phyloP scores from a whole-genome alignment of 92 coral and sea anemone genomes.

The Epizoanthus fatuus region DNA sequence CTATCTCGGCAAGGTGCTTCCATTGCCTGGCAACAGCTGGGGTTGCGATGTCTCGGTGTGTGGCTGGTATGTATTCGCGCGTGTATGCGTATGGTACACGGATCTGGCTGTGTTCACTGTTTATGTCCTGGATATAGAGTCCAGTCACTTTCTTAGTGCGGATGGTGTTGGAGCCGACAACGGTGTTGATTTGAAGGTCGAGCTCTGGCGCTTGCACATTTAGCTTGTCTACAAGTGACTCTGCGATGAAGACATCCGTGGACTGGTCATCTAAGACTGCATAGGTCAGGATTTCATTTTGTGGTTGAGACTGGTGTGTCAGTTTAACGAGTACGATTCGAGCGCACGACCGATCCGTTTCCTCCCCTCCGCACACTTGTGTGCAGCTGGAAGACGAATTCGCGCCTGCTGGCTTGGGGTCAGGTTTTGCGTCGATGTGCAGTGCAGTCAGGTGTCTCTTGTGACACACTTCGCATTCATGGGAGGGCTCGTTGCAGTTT shows the following conservation, averaged over 20 bases:
- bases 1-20: no score
- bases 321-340: slow-evolving; percentile 68
- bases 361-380: slow-evolving; percentile 75
- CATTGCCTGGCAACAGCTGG: no score
- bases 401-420: slow-evolving; percentile 15
- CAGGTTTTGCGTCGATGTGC: slow-evolving; percentile 1
- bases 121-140: slow-evolving; percentile 46
- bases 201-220: slow-evolving; percentile 40
- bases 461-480: slow-evolving; percentile 48
- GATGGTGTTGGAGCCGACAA: slow-evolving; percentile 63
- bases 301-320: slow-evolving; percentile 34
- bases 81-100: slow-evolving; percentile 36
- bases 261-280: slow-evolving; percentile 64
- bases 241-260: slow-evolving; percentile 52
- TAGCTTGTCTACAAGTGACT: slow-evolving; percentile 41
- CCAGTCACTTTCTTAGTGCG: slow-evolving; percentile 24
- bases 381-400: slow-evolving; percentile 62
- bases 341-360: slow-evolving; percentile 65
- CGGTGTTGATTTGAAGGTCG: slow-evolving; percentile 56
- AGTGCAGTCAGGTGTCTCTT: slow-evolving; percentile 68
- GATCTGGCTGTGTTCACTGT: slow-evolving; percentile 26
- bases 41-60: neutral
- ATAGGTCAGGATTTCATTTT: slow-evolving; percentile 35
- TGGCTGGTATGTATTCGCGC: slow-evolving; percentile 28
- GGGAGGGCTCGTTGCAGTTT: slow-evolving; percentile 47